phyloP scores from a whole-genome alignment of 2,797 vertebrate genomes.

The Sebastes kiyomatsui region DNA sequence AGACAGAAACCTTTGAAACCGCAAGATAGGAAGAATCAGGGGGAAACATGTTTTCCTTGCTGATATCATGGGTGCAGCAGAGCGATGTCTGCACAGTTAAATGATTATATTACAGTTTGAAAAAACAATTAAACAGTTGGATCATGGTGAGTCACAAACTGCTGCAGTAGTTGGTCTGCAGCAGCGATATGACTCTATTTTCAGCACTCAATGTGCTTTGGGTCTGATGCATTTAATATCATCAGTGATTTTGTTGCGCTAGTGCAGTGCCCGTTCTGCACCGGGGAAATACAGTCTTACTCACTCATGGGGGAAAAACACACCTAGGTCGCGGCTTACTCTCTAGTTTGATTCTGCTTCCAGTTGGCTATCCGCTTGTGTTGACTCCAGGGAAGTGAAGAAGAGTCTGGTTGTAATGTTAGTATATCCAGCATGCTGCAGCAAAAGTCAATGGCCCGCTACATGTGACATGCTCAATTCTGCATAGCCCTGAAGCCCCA shows the following conservation, averaged over 20 bases:
- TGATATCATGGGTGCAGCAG: conserved; percentile 26
- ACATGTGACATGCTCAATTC: no score
- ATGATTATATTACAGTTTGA: conserved; percentile 9
- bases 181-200: background rate
- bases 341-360: no score
- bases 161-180: background rate
- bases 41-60: conserved; percentile 13
- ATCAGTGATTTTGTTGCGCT: background rate
- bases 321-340: no score
- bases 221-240: background rate
- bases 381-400: no score
- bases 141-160: background rate
- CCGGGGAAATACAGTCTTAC: no score
- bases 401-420: no score
- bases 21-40: conserved; percentile 8
- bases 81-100: background rate
- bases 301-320: no score
- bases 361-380: no score
- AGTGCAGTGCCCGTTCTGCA: no score
- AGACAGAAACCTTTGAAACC: conserved; percentile 37
- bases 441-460: no score
- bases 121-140: conserved; percentile 13
- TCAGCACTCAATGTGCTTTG: background rate
- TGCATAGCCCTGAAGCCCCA: no score
- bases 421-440: no score